phyloP scores from a whole-genome alignment of 2,888 invertebrate genomes.

The Netelia virgata region DNA sequence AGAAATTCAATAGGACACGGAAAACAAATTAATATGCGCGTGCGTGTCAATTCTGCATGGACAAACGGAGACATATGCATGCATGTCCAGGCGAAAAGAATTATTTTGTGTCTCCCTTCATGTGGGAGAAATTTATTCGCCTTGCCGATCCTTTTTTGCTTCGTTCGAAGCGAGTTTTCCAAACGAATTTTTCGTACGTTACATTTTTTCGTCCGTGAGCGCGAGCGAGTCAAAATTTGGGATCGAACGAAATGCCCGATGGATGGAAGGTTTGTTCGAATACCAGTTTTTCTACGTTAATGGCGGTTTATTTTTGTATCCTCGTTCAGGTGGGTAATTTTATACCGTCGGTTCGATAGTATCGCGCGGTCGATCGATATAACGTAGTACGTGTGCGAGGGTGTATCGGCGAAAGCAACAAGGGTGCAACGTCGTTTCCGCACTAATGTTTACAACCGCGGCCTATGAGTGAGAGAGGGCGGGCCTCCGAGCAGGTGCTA shows the following conservation, averaged over 20 bases:
- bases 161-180: neutral
- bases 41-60: slow-evolving; percentile 8
- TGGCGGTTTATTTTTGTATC: neutral
- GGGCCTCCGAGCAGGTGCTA: slow-evolving; percentile 54
- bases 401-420: neutral
- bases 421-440: slow-evolving; percentile 36
- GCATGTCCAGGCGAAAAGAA: slow-evolving; percentile 2
- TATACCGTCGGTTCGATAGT: slow-evolving; percentile 46
- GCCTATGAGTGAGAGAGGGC: slow-evolving; percentile 36
- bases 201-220: neutral
- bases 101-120: neutral
- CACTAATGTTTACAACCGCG: slow-evolving; percentile 41
- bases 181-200: neutral
- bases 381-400: slow-evolving; percentile 5
- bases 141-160: neutral
- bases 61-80: neutral
- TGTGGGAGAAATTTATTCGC: neutral
- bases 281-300: slow-evolving; percentile 6
- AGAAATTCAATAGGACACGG: slow-evolving; percentile 7
- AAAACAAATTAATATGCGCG: slow-evolving; percentile 13
- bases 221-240: neutral
- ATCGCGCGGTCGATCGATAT: slow-evolving; percentile 54
- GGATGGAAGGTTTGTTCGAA: neutral
- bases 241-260: neutral
- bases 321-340: slow-evolving; percentile 35